Evolutionary conservation across 2,888 invertebrate genomes (phyloP).

Genomic region (Pseudoips prasinana): DNA sequence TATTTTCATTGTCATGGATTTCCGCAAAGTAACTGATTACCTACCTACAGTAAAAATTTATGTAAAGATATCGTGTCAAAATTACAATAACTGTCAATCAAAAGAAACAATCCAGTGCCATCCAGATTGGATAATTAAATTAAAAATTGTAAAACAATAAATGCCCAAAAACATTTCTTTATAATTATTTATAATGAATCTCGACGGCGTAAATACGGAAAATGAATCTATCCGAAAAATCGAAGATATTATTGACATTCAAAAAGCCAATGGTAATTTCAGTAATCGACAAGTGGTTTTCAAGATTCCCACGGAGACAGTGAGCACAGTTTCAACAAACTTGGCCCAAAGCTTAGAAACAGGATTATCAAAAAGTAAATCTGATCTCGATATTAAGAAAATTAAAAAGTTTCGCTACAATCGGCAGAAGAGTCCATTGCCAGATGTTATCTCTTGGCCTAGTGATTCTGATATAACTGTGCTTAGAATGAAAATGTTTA

Average conservation of each 20-base stretch:
- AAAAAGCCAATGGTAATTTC: slow-evolving; percentile 65
- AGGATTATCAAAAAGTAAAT: slow-evolving; percentile 48
- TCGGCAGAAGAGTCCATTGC: slow-evolving; percentile 45
- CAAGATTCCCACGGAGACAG: slow-evolving; percentile 50
- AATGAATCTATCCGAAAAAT: slow-evolving; percentile 62
- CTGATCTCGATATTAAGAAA: slow-evolving; percentile 36
- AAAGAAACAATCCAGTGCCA: slow-evolving; percentile 20
- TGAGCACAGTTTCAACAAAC: slow-evolving; percentile 46
- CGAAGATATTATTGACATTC: slow-evolving; percentile 71
- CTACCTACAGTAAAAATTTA: no score
- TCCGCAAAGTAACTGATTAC: no score
- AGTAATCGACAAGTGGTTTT: slow-evolving; percentile 62
- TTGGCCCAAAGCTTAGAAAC: slow-evolving; percentile 57
- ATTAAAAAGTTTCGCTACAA: slow-evolving; percentile 47
- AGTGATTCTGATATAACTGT: slow-evolving; percentile 84
- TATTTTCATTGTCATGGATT: no score
- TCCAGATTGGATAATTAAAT: slow-evolving; percentile 40
- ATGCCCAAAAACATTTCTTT: slow-evolving; percentile 31
- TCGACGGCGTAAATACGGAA: slow-evolving; percentile 32
- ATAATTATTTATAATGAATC: slow-evolving; percentile 46
- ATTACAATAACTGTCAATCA: no score
- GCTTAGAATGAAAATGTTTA: slow-evolving; percentile 70
- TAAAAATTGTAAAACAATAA: slow-evolving; percentile 46
- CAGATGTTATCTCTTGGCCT: slow-evolving; percentile 72
- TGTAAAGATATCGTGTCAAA: no score